Percentiles rank a stretch among this genome's conserved stretches.
phyloP scores from a whole-genome alignment of 2,113 vertebrate genomes.

The Oncorhynchus nerka region DNA sequence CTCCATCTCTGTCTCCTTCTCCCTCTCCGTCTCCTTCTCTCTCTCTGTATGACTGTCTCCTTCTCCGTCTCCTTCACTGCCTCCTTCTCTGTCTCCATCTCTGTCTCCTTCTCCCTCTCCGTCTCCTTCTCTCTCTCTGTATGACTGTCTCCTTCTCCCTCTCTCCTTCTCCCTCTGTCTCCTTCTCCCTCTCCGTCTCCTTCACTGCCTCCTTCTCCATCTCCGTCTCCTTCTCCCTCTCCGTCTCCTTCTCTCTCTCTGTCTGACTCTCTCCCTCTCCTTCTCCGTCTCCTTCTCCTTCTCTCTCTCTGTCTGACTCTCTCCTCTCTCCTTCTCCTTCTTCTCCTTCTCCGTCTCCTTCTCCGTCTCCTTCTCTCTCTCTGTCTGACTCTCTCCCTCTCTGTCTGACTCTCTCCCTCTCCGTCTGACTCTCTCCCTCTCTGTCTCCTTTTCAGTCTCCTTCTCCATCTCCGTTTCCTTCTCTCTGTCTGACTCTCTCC shows the following conservation, averaged over 20 bases:
- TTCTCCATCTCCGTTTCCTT: too few species aligned
- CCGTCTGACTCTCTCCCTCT: slow-evolving; percentile 5
- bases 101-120: not conserved
- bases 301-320: not conserved
- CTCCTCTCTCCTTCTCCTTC: not conserved
- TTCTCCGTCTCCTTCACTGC: too few species aligned
- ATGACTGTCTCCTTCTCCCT: not conserved
- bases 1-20: too few species aligned
- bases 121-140: not conserved
- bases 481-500: too few species aligned
- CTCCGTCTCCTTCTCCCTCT: rapidly evolving
- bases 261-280: too few species aligned
- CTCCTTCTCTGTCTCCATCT: too few species aligned
- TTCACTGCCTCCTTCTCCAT: not conserved
- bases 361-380: not conserved
- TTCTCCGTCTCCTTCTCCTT: too few species aligned
- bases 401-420: not conserved
- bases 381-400: not conserved
- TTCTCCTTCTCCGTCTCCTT: not conserved
- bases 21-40: too few species aligned
- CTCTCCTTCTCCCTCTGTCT: too few species aligned
- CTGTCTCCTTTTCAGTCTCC: too few species aligned
- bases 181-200: too few species aligned
- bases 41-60: too few species aligned
- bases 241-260: not conserved